phyloP scores from a whole-genome alignment of 2,113 vertebrate species.

The Girardinichthys multiradiatus region DNA sequence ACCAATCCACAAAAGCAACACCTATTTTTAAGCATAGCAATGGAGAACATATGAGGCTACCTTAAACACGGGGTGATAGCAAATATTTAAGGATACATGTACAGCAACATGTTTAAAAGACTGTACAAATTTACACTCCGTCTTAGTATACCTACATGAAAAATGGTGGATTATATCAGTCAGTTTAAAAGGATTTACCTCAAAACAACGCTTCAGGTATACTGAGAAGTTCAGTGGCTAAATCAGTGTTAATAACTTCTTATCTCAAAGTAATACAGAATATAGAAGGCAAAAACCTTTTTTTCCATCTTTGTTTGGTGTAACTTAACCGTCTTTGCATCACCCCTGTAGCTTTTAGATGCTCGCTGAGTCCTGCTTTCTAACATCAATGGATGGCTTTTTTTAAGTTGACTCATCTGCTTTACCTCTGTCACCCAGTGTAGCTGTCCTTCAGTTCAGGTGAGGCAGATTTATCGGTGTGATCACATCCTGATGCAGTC shows the following conservation, averaged over 20 bases:
- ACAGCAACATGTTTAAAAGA: constrained; percentile 95
- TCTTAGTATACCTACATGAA: constrained; percentile 90
- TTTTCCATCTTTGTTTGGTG: constrained; percentile 63
- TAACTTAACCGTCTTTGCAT: constrained; percentile 53
- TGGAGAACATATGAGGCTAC: constrained; percentile 94
- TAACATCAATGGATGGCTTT: constrained; percentile 70
- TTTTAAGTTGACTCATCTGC: constrained; percentile 33
- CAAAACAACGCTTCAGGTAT: constrained; percentile 79
- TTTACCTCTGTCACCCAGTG: not conserved
- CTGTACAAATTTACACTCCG: constrained; percentile 99
- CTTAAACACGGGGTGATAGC: constrained; percentile 89
- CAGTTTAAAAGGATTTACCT: constrained; percentile 63
- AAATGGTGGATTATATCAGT: constrained; percentile 75
- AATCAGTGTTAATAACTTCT: constrained; percentile 70
- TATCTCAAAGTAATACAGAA: constrained; percentile 66
- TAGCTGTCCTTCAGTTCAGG: not conserved
- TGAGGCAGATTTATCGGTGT: no score
- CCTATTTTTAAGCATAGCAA: constrained; percentile 91
- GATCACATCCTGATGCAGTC: constrained; percentile 23
- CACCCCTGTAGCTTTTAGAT: constrained; percentile 41
- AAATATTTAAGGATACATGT: constrained; percentile 88
- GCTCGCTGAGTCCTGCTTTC: constrained; percentile 55
- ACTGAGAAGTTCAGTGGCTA: constrained; percentile 72
- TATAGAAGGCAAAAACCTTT: constrained; percentile 70
- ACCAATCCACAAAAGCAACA: constrained; percentile 90